Conservation (phyloP, 2,888 invertebrate species). For the Diplolepis rosae region DNA sequence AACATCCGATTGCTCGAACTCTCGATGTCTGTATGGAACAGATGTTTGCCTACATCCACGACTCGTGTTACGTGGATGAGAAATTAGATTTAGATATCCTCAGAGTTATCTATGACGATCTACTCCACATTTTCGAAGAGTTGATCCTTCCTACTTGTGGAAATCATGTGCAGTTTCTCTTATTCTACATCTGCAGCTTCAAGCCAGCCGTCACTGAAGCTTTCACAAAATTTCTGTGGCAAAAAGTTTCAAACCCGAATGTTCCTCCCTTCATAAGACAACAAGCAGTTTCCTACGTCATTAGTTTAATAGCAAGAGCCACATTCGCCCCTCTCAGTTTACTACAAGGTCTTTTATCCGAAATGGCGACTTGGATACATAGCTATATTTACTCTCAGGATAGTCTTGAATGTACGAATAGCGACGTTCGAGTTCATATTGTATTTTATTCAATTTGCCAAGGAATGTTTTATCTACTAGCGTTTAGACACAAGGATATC, state of each 20-base stretch:
- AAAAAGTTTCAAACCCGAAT: slow-evolving; percentile 81
- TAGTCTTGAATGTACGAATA: slow-evolving; percentile 74
- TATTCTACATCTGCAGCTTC: slow-evolving; percentile 84
- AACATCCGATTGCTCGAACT: slow-evolving; percentile 78
- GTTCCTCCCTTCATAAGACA: slow-evolving; percentile 80
- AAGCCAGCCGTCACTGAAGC: slow-evolving; percentile 78
- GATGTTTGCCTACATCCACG: slow-evolving; percentile 81
- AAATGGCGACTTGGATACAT: slow-evolving; percentile 89
- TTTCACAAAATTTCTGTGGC: slow-evolving; percentile 84
- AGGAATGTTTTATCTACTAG: slow-evolving; percentile 92
- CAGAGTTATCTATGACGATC: slow-evolving; percentile 76
- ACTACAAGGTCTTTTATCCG: slow-evolving; percentile 77
- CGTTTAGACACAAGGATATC: slow-evolving; percentile 90
- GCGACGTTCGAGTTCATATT: slow-evolving; percentile 83
- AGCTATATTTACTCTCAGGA: slow-evolving; percentile 85
- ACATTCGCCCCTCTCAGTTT: slow-evolving; percentile 79
- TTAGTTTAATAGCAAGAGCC: slow-evolving; percentile 83
- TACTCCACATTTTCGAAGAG: slow-evolving; percentile 84
- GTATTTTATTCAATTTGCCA: slow-evolving; percentile 96
- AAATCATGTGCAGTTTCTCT: slow-evolving; percentile 84
- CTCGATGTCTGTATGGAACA: slow-evolving; percentile 87
- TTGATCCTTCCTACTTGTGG: slow-evolving; percentile 88
- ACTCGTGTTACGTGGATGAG: slow-evolving; percentile 75
- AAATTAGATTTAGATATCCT: slow-evolving; percentile 73
- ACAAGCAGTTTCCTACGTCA: slow-evolving; percentile 83